Evolutionary conservation across 2,113 vertebrate species (phyloP).

Genomic region (Pluvialis apricaria): DNA sequence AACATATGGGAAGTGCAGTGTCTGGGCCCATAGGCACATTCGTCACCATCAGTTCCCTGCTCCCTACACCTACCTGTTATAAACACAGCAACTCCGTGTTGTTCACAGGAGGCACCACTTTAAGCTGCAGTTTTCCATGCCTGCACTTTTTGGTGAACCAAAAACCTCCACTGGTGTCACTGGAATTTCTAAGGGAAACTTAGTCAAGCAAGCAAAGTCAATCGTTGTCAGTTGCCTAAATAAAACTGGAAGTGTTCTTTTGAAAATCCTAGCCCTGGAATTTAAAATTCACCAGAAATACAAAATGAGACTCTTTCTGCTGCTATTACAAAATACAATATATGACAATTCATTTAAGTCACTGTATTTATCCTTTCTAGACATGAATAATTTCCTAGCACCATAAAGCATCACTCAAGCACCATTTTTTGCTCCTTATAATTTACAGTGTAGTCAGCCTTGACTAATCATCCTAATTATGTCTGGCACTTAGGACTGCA

Average conservation of each 20-base stretch:
- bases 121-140: not conserved
- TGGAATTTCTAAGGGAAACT: not conserved
- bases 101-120: not conserved
- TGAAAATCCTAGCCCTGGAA: not conserved
- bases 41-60: not conserved
- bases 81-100: not conserved
- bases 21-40: not conserved
- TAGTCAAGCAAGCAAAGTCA: not conserved
- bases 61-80: not conserved
- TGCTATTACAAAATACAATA: not conserved
- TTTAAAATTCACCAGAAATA: not conserved
- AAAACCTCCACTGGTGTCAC: not conserved
- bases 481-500: not conserved
- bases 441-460: not conserved
- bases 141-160: not conserved
- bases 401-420: not conserved
- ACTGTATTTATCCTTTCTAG: not conserved
- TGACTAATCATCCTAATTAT: slow-evolving; percentile 1
- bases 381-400: not conserved
- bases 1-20: not conserved
- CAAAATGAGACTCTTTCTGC: not conserved
- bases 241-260: not conserved
- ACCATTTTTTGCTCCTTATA: not conserved
- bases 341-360: not conserved
- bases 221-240: not conserved